Evolutionary conservation across 2,888 invertebrate genomes (phyloP), one percentile per base, ranked within the genome.

Genomic region (Lepetodrilus schrolli): DNA sequence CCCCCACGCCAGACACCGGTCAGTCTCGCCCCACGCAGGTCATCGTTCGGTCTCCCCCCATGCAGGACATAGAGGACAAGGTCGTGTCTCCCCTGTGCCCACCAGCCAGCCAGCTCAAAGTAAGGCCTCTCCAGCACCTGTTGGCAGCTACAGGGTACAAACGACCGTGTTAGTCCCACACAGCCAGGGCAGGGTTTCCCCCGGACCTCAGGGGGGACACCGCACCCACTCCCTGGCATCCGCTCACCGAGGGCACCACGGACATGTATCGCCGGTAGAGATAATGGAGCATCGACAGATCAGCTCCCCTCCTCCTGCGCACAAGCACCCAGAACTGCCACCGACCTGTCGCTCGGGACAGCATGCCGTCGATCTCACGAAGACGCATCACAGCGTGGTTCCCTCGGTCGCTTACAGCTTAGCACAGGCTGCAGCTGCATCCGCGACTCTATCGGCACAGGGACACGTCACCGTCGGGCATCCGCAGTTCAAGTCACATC

Each of bases 321-420:
- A 34, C 23, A 37, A 50, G 20, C 43, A 68, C 13, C 49, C 36
- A 4, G 50, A 37, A 17, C 49, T 50, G 20, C 38, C 70, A 20
- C 38, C 50, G 1, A n/a, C 49, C 3, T 58, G 58, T 30, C 10
- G 58, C 7, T 58, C 58, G 7, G 30, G 58, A n/a, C 30, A 30
- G 10, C 58, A 26, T 1, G 58, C 58, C 34, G 58, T 58, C n/a
- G 58, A 58, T 58, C 58, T 58, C 58, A 58, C 58, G 13, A 23
- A 58, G 17, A 58, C 26, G n/a, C 58, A 58, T n/a, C 58, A 30
- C 58, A 17, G 30, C 8, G 58, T 58, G 26, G 30, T 58, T 2
- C n/a, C 58, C 10, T 10, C 58, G 1, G 17, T 17, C 30, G 58
- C 58, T 58, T 34, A 58, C 26, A 30, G 26, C 17, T 30, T 30